Percentiles rank a stretch among this genome's conserved stretches.
phyloP scores from a whole-genome alignment of 2,113 vertebrate genomes.

The Burhinus oedicnemus region DNA sequence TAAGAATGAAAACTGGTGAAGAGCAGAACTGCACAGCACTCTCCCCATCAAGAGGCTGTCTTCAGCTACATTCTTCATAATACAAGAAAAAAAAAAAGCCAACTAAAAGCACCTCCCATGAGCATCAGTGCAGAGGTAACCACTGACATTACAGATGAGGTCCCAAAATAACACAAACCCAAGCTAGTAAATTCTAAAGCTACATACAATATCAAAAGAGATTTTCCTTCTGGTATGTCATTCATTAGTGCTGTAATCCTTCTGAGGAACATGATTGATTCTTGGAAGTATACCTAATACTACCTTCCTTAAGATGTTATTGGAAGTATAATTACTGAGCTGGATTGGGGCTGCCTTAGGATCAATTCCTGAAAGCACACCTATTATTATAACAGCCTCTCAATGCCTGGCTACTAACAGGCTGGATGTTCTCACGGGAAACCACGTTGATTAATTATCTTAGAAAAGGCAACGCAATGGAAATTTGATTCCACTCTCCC shows the following conservation, averaged over 20 bases:
- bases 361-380: background rate
- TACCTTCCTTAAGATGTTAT: background rate
- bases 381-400: background rate
- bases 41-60: background rate
- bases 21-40: background rate
- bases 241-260: background rate
- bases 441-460: background rate
- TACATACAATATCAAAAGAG: background rate
- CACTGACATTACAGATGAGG: background rate
- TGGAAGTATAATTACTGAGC: background rate
- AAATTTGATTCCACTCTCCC: background rate
- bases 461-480: background rate
- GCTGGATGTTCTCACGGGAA: background rate
- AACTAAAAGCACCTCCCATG: background rate
- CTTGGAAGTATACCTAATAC: background rate
- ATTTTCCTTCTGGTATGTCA: background rate
- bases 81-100: background rate
- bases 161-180: background rate
- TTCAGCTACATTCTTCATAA: background rate
- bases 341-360: background rate
- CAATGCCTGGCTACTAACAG: background rate
- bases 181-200: background rate
- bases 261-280: background rate
- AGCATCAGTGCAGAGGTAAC: background rate
- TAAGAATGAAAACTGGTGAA: background rate